Evolutionary conservation across 2,113 vertebrate species (phyloP).

Genomic region (Baryphthengus martii): DNA sequence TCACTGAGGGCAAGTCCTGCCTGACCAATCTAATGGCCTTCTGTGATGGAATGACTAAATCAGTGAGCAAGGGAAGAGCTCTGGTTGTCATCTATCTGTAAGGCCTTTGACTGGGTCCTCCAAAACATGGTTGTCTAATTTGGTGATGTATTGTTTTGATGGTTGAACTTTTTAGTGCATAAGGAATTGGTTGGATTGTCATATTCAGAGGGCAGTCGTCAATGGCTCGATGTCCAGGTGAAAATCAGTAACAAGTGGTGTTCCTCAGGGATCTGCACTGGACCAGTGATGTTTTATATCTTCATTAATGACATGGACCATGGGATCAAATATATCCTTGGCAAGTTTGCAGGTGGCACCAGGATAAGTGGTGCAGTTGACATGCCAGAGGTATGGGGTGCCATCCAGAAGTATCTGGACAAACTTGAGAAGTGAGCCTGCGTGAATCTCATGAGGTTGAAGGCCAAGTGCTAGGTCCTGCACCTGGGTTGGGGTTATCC

Average conservation of each 20-base stretch:
- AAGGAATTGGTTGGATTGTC: no score
- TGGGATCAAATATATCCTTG: no score
- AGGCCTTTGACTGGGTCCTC: neutral
- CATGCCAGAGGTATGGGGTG: no score
- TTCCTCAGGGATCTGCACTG: no score
- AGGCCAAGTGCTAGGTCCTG: neutral
- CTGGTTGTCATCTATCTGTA: neutral
- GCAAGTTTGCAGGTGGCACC: neutral
- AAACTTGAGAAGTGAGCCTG: neutral
- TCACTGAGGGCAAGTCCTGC: no score
- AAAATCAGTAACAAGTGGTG: no score
- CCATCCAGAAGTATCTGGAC: neutral
- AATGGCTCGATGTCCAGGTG: accelerated
- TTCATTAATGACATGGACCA: neutral
- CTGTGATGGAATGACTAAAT: neutral
- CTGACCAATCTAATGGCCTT: no score
- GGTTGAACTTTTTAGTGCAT: no score
- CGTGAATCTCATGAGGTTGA: neutral
- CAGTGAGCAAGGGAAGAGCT: neutral
- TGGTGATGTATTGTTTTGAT: no score
- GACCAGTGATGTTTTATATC: no score
- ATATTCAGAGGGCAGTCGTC: neutral
- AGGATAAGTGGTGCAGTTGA: neutral
- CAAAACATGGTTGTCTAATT: no score
- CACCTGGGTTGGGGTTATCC: accelerated